Evolutionary conservation across 1,140 invertebrate species (phyloP), one percentile per base, ranked within the genome.

Genomic region (Calycopis cecrops): DNA sequence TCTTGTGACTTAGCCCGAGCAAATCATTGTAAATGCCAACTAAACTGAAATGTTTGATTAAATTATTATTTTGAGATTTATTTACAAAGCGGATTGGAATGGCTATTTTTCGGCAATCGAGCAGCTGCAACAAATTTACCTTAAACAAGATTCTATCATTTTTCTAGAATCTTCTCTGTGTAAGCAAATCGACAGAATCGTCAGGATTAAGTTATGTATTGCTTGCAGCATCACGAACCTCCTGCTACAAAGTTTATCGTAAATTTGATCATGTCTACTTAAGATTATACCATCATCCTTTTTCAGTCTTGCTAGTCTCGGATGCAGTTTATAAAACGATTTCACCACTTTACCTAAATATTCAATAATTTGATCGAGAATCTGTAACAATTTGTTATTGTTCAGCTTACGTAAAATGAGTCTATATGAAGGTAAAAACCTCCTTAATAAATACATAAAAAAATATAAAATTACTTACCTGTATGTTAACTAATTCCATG

Each of bases 311-410:
- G 84, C 79, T 56, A 88, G 63, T 53, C 85, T 87, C 14, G 87
- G 87, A 65, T 87, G 87, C 55, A 88, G 62, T 70, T 88, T 88
- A 63, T 88, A 88, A 57, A 86, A 88, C 0, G 77, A 87, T 66
- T 85, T 88, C 42, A 88, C 87, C 67, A 88, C 47, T 65, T 84
- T 88, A 9, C 72, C 64, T 72, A 88, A 73, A 68, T 87, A 87
- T 17, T 82, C 82, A 66, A 86, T 83, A 56, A 87, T 82, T 79
- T 85, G 76, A 65, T 88, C 86, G 69, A 88, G 64, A 55, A 85
- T 76, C 87, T 88, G 62, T 52, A 80, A 59, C 12, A 47, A 11
- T 52, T 47, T 54, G 37, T 28, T 18, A 38, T 18, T 34, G 21
- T 9, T 14, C 8, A 38, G 37, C 35, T 18, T n/a, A 35, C 4